Base-by-base conservation (phyloP, 2,888 invertebrate species). In the Antheraea assamensis region DNA sequence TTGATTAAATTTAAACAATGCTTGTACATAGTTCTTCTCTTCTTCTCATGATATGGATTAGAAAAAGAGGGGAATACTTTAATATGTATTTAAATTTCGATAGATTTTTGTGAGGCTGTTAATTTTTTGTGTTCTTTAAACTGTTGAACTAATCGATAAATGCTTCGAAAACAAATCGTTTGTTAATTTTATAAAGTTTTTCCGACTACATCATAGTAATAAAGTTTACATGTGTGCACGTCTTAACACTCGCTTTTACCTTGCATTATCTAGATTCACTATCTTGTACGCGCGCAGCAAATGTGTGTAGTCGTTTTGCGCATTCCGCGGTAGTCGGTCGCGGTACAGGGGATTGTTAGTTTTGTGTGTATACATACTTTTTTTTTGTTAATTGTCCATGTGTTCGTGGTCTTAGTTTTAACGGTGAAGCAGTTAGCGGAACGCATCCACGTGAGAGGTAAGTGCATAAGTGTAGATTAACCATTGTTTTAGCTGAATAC, bases 241-340 rank as follows among this genome's bases (percentile, higher is more conserved):
- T 80, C 85, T 83, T 83, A 82, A 85, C n/a, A 73, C 77, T 81
- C 81, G 84, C 89, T 91, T 90, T 90, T 91, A 89, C 89, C 88
- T 88, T 85, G 87, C 88, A 90, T 85, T 92, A 93, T 93, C 92
- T 93, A 83, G 92, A 90, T 88, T 89, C 87, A 89, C 84, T 92
- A 92, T 92, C 92, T 90, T 82, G 83, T 85, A 82, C 83, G 83
- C 84, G 80, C 83, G 77, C 78, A 78, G 85, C 83, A 82, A 86
- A 84, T 86, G 83, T 84, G 78, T 76, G 81, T 88, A 93, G 92
- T 93, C 84, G 84, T 78, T 84, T 81, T 79, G 82, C 85, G 86
- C 85, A 85, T 84, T 80, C 83, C 87, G 86, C 83, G 83, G 85
- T 83, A 81, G 88, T 72, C 90, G 87, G 90, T 88, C 89, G 93